Conservation (phyloP, 2,797 vertebrate species). For the Ceryle rudis region DNA sequence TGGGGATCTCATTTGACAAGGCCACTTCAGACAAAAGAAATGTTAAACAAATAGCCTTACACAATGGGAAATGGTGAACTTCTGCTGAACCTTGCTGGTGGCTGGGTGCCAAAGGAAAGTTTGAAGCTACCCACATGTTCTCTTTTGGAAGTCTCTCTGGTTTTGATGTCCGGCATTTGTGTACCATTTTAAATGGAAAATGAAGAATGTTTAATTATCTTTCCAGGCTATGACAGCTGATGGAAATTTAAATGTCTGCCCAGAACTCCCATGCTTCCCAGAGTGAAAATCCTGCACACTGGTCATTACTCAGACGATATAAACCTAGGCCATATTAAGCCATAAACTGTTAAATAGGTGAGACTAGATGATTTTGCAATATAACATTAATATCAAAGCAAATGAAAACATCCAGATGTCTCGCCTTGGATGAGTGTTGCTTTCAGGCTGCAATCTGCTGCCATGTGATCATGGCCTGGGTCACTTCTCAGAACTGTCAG, state of each 20-base stretch:
- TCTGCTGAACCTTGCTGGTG: conserved; percentile 58
- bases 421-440: not conserved
- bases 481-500: not conserved
- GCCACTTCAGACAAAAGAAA: conserved; percentile 73
- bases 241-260: conserved; percentile 2
- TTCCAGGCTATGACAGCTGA: conserved; percentile 29
- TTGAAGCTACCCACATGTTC: conserved; percentile 49
- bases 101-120: conserved; percentile 65
- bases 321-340: not conserved
- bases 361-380: not conserved
- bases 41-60: conserved; percentile 67
- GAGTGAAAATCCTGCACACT: not conserved
- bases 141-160: conserved; percentile 54
- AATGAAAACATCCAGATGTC: not conserved
- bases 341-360: not conserved
- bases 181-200: conserved; percentile 33
- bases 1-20: conserved; percentile 52
- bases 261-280: not conserved
- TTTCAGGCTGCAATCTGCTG: not conserved
- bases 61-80: conserved; percentile 74
- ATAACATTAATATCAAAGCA: not conserved
- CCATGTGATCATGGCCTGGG: not conserved
- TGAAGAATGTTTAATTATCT: conserved; percentile 40
- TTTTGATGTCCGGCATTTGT: conserved; percentile 5
- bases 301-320: not conserved